These are phyloP conservation scores for Notospermus geniculatus DNA, from an alignment of 1,140 invertebrate species.

Conservation along the genomic window DNA sequence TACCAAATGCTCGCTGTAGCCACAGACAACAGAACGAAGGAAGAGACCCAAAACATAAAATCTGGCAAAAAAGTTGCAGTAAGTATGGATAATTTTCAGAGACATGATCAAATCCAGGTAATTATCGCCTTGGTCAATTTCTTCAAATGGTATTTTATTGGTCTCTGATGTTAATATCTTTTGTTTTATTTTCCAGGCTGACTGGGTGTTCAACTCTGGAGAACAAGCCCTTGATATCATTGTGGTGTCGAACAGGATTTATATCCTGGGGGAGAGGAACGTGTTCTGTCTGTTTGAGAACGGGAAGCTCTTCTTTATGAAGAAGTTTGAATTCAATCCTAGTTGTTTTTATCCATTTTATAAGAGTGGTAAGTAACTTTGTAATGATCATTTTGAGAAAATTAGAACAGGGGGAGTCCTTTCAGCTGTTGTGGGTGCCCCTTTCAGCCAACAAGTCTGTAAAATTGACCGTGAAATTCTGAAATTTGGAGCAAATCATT, in stretches of 20 bases:
- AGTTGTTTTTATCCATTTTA: constrained; percentile 72
- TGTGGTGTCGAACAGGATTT: constrained; percentile 16
- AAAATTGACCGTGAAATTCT: too few species aligned
- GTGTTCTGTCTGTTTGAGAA: constrained; percentile 75
- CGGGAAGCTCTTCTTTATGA: constrained; percentile 72
- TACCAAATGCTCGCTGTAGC: constrained; percentile 57
- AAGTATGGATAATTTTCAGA: constrained; percentile 23
- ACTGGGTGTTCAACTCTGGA: constrained; percentile 76
- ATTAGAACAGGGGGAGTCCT: too few species aligned
- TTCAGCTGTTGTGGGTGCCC: too few species aligned
- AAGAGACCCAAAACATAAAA: constrained; percentile 52
- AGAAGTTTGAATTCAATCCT: constrained; percentile 77
- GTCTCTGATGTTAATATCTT: constrained; percentile 10
- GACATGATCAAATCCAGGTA: too few species aligned
- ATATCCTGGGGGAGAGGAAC: constrained; percentile 59
- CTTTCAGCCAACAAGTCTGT: too few species aligned
- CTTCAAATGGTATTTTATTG: neutral
- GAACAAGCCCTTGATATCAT: constrained; percentile 67
- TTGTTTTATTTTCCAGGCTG: constrained; percentile 52
- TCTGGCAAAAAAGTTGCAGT: constrained; percentile 55
- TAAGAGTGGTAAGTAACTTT: constrained; percentile 64
- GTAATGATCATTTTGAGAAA: too few species aligned
- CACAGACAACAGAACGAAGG: constrained; percentile 45
- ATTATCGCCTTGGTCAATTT: too few species aligned
- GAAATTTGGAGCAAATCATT: too few species aligned